Percentiles rank a stretch among this genome's conserved stretches.
phyloP scores from a whole-genome alignment of 1,140 invertebrate genomes.

The Drosophila arawakana region DNA sequence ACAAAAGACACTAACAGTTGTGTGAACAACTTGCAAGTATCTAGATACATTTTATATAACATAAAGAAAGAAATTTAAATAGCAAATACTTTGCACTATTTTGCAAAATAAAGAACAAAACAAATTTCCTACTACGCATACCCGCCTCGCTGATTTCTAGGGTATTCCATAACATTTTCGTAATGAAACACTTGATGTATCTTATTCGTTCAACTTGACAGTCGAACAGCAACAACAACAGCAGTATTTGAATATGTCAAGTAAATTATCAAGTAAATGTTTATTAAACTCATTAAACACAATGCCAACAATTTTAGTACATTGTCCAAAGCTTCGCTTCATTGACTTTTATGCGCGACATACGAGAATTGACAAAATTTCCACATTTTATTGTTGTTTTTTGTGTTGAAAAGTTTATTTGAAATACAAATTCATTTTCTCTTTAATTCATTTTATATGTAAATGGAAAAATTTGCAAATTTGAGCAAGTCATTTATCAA shows the following conservation, averaged over 20 bases:
- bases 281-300: slow-evolving; percentile 36
- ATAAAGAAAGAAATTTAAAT: no score
- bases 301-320: background rate
- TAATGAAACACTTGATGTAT: slow-evolving; percentile 1
- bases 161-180: background rate
- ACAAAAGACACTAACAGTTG: slow-evolving; percentile 24
- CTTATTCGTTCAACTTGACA: slow-evolving; percentile 43
- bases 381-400: background rate
- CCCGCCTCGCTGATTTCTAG: background rate
- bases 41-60: no score
- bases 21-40: slow-evolving; percentile 34
- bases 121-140: no score
- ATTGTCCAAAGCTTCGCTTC: slow-evolving; percentile 14
- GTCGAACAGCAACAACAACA: background rate
- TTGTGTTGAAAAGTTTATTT: background rate
- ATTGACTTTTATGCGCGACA: slow-evolving; percentile 11
- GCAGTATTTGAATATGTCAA: background rate
- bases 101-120: no score
- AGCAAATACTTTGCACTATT: no score
- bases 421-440: background rate
- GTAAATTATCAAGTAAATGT: slow-evolving; percentile 32
- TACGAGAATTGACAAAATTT: background rate
- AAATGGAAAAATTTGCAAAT: slow-evolving; percentile 43
- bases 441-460: background rate
- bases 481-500: slow-evolving; percentile 13